Evolutionary conservation across 2,113 vertebrate species (phyloP), one percentile per base, ranked within the genome.

Genomic region (Cyphotilapia sp.): DNA sequence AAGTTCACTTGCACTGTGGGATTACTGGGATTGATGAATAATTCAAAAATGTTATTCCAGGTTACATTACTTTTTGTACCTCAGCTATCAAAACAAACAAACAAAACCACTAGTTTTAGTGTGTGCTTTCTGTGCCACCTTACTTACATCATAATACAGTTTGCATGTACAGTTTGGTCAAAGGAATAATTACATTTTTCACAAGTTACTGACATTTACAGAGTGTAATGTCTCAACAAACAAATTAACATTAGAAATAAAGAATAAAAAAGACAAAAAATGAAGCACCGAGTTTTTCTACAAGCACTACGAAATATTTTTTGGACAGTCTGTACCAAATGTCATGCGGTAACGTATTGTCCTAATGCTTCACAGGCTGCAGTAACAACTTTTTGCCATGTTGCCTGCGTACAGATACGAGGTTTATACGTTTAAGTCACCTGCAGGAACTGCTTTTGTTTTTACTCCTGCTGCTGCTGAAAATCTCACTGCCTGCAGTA

Each of bases 101-200:
- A 63, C 59, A 8, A 35, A 66, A 12, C 9, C 9, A 74, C 22
- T 47, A 4, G 5, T 29, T 47, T 3, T 49, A 47, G 0, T 76
- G 71, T 76, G 71, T 76, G 14, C 10, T 76, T 47, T 76, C 4
- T 47, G 71, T 76, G 14, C 14, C 16, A 61, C 59, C 59, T 61
- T 0, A 61, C 29, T 61, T 61, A 1, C 29, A 11, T 1, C 29
- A 33, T 33, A 19, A 61, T 0, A 33, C 2, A 33, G 12, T 24
- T 54, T 54, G n/a, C 22, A 56, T 22, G 19, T 40, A 13, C 7
- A 38, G 40, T 31, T 31, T 19, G 16, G 24, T 29, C 6, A 17
- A 76, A 76, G 42, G 22, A 47, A 29, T 47, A 47, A 29, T 29
- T 42, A 8, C 14, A 24, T 71, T 71, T 71, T 71, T 42, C 66